Conservation (phyloP, 2,797 vertebrate species). For the Danio choprae region DNA sequence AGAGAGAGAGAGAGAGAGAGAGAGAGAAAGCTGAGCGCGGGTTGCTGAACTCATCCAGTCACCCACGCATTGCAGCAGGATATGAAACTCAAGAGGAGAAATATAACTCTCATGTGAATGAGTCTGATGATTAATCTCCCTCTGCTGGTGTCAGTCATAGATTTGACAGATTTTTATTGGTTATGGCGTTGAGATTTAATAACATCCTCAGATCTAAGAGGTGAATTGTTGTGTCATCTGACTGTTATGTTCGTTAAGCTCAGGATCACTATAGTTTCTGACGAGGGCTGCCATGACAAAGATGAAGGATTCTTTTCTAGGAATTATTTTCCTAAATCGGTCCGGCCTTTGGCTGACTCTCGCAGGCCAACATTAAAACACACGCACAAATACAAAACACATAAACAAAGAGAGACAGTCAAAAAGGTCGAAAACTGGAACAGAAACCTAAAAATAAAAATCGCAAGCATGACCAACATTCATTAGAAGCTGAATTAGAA, state of each 20-base stretch:
- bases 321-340: conserved; percentile 51
- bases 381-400: conserved; percentile 34
- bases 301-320: conserved; percentile 51
- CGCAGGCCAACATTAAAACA: conserved; percentile 34
- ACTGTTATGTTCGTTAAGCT: conserved; percentile 24
- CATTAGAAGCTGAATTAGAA: neutral
- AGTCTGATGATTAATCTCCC: conserved; percentile 75
- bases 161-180: conserved; percentile 76
- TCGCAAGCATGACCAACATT: neutral
- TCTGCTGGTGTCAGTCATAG: conserved; percentile 66
- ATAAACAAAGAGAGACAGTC: conserved; percentile 29
- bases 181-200: conserved; percentile 69
- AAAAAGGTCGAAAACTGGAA: conserved; percentile 50
- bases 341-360: conserved; percentile 59
- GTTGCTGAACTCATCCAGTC: conserved; percentile 26
- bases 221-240: conserved; percentile 66
- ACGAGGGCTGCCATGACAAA: conserved; percentile 46
- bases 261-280: conserved; percentile 35
- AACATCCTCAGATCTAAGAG: conserved; percentile 69
- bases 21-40: conserved; percentile 51
- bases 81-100: conserved; percentile 66
- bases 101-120: conserved; percentile 52
- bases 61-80: conserved; percentile 38
- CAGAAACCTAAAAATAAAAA: conserved; percentile 48
- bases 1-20: conserved; percentile 30